Base-by-base conservation (phyloP, 2,888 invertebrate species). In the Lithosia quadra region DNA sequence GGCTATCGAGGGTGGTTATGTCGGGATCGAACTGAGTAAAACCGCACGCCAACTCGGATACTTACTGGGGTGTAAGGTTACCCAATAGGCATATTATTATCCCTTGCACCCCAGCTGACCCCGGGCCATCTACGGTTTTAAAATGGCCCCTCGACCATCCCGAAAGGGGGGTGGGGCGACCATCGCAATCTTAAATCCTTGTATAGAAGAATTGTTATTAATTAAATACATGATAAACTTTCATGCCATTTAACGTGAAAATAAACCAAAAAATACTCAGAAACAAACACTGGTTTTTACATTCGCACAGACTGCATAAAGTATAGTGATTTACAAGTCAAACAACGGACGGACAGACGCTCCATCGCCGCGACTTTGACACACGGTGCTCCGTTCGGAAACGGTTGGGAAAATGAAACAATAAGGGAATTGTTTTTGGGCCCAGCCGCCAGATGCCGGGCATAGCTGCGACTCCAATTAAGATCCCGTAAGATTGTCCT, bases 401-500 rank as follows among this genome's bases (percentile, higher is more conserved):
- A 73, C 69, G 66, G 70, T 71, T 71, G 71, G 71, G 63, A 59
- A 82, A 80, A 80, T 77, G 73, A 74, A 75, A 83, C 80, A 81
- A 80, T 81, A 80, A 85, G 83, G 75, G 72, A 76, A 80, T 80
- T 75, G 68, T 74, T 72, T 69, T 39, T 72, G 69, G 60, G 59
- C 56, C 49, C 77, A 77, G 77, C 75, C 82, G 82, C 82, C 65
- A 72, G 74, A 92, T 92, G 87, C 92, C 89, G 71, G 77, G 86
- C 88, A 92, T 93, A 84, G 88, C 90, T 80, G 61, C 74, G 78
- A 79, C 85, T 86, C 92, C 93, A 93, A 93, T 93, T 92, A 93
- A 92, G 92, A 92, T 92, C 91, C 89, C 86, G 87, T 86, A 86
- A 91, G 93, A 93, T 93, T 92, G 92, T 92, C 90, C 83, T 80